A percentile compares a stretch with the other conserved stretches of the same genome.
Evolutionary conservation across 1,140 invertebrate species (phyloP).

Genomic region (Leptinotarsa defecta): DNA sequence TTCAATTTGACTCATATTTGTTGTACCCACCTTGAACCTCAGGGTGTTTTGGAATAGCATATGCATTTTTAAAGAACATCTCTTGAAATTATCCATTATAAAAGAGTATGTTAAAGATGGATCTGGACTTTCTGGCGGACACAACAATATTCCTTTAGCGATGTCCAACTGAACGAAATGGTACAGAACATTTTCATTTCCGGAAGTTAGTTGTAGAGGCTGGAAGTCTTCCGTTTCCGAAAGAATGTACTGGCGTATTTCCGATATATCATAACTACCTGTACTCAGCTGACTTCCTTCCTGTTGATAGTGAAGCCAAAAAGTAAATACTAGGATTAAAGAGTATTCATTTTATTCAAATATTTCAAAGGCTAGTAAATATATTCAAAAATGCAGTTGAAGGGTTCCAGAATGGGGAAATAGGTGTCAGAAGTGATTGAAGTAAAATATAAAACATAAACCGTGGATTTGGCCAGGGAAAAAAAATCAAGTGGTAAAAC

Average conservation of each 20-base stretch:
- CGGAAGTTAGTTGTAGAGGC: slow-evolving; percentile 66
- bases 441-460: too few species aligned
- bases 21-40: slow-evolving; percentile 60
- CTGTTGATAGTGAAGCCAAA: slow-evolving; percentile 48
- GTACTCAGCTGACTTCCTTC: slow-evolving; percentile 67
- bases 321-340: too few species aligned
- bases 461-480: too few species aligned
- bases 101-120: slow-evolving; percentile 59
- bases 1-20: too few species aligned
- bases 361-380: too few species aligned
- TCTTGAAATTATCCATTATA: slow-evolving; percentile 70
- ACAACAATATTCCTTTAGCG: slow-evolving; percentile 68
- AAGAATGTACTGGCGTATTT: slow-evolving; percentile 72
- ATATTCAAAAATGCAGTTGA: too few species aligned
- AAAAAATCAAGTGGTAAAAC: too few species aligned
- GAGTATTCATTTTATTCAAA: too few species aligned
- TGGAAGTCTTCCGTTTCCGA: slow-evolving; percentile 71
- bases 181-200: slow-evolving; percentile 69
- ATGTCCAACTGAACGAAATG: slow-evolving; percentile 71
- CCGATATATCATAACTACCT: slow-evolving; percentile 67
- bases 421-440: too few species aligned
- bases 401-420: too few species aligned
- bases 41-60: slow-evolving; percentile 71
- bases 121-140: slow-evolving; percentile 61
- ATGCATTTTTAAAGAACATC: slow-evolving; percentile 71